phyloP scores from a whole-genome alignment of 2,888 invertebrate species.

The Diaprepes abbreviatus region DNA sequence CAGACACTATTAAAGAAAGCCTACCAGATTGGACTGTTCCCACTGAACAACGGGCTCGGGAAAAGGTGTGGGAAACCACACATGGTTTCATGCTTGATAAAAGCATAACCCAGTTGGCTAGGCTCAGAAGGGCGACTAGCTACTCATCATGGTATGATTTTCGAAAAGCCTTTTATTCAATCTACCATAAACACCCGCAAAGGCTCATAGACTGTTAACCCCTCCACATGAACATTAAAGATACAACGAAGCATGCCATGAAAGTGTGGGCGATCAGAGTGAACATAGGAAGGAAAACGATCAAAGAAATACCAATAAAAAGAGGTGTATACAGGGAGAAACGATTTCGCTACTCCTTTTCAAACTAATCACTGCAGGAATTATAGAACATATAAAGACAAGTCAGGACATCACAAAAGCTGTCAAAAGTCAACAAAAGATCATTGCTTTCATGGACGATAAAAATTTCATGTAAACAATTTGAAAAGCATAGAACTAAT shows the following conservation, averaged over 20 bases:
- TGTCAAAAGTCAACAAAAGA: slow-evolving; percentile 9
- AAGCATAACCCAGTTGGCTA: slow-evolving; percentile 44
- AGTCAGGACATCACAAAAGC: background rate
- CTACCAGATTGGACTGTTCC: slow-evolving; percentile 47
- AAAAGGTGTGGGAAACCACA: slow-evolving; percentile 53
- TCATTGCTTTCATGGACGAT: slow-evolving; percentile 50
- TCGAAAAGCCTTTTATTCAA: slow-evolving; percentile 38
- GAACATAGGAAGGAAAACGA: background rate
- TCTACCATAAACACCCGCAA: slow-evolving; percentile 38
- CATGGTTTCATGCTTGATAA: slow-evolving; percentile 54
- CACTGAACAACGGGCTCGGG: slow-evolving; percentile 47
- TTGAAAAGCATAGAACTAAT: too few species aligned
- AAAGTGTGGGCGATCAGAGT: slow-evolving; percentile 23
- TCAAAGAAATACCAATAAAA: slow-evolving; percentile 14
- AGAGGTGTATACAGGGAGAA: slow-evolving; percentile 40
- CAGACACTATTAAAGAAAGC: slow-evolving; percentile 26
- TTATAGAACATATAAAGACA: slow-evolving; percentile 35
- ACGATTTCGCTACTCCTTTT: slow-evolving; percentile 47
- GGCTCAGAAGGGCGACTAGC: slow-evolving; percentile 28
- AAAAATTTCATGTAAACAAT: slow-evolving; percentile 23
- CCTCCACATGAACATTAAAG: slow-evolving; percentile 24
- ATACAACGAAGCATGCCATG: slow-evolving; percentile 9
- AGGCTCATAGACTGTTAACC: slow-evolving; percentile 41
- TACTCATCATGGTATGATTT: slow-evolving; percentile 52
- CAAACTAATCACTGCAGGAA: slow-evolving; percentile 42